Conservation (phyloP, 37 sponge, comb jelly and placozoan species). For the Beroe ovata region DNA sequence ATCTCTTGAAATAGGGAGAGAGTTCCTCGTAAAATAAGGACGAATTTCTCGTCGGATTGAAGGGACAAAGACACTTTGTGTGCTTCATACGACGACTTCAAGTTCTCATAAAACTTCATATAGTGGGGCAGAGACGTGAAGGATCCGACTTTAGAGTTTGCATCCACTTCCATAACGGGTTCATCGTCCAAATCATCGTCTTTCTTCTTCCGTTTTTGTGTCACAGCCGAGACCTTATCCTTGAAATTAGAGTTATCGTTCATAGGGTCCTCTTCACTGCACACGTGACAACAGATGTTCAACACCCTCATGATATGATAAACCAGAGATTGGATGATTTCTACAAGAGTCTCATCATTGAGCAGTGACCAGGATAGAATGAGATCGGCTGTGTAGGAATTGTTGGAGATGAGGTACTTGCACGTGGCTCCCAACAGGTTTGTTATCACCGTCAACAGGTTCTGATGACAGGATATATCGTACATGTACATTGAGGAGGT, state of each 20-base stretch:
- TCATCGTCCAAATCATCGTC: conserved; percentile 14
- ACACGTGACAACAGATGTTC: conserved; percentile 55
- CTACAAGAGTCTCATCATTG: conserved; percentile 44
- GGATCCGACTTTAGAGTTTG: conserved; percentile 3
- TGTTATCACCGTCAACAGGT: conserved; percentile 18
- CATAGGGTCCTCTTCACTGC: conserved; percentile 27
- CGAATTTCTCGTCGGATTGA: conserved; percentile 44
- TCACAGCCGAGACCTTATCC: conserved; percentile 18
- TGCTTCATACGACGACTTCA: conserved; percentile 55
- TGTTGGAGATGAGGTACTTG: conserved; percentile 22
- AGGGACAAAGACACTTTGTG: conserved; percentile 56
- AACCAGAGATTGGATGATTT: conserved; percentile 42
- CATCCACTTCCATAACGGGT: not conserved
- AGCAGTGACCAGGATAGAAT: conserved; percentile 16
- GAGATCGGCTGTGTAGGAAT: conserved; percentile 36
- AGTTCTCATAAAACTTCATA: conserved; percentile 59
- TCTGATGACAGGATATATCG: conserved; percentile 65
- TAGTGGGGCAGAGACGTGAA: conserved; percentile 50
- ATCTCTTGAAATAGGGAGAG: conserved; percentile 43
- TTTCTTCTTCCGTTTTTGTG: conserved; percentile 41
- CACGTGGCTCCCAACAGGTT: conserved; percentile 45
- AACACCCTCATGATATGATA: conserved; percentile 50
- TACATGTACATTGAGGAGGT: conserved; percentile 66
- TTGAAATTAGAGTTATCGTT: not conserved
- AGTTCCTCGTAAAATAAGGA: conserved; percentile 43